These are phyloP conservation scores for Phaethornis superciliosus DNA, from an alignment of 2,113 vertebrate genomes.

Conservation along the genomic window DNA sequence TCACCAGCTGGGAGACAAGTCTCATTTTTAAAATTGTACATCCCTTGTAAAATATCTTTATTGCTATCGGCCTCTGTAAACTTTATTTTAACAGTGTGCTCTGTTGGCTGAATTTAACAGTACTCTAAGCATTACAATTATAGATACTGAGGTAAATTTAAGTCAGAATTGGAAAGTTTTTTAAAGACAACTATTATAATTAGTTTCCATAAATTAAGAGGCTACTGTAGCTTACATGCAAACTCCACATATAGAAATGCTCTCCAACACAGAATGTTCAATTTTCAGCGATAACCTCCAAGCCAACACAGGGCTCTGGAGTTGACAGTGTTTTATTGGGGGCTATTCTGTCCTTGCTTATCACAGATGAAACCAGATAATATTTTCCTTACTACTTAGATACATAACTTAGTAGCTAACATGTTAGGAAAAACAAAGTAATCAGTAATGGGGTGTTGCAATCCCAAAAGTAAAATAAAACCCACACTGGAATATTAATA, in stretches of 20 bases:
- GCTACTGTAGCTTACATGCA: neutral
- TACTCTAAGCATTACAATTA: neutral
- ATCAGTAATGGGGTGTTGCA: slow-evolving; percentile 70
- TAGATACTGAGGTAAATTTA: neutral
- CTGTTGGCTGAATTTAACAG: slow-evolving; percentile 14
- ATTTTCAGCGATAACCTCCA: neutral
- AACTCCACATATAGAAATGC: neutral
- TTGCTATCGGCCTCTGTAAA: slow-evolving; percentile 56
- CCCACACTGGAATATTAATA: slow-evolving; percentile 37
- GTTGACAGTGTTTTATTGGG: neutral
- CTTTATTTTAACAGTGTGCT: slow-evolving; percentile 50
- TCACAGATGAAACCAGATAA: slow-evolving; percentile 8
- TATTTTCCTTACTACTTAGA: slow-evolving; percentile 43
- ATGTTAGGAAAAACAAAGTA: slow-evolving; percentile 47
- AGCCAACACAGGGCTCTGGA: neutral
- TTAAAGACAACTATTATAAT: slow-evolving; percentile 8
- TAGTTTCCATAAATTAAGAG: slow-evolving; percentile 28
- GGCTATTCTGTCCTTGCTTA: slow-evolving; percentile 31
- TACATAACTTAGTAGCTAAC: neutral
- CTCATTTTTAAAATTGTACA: slow-evolving; percentile 65
- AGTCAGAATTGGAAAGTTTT: slow-evolving; percentile 10
- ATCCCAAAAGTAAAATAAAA: slow-evolving; percentile 70
- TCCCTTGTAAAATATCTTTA: slow-evolving; percentile 66
- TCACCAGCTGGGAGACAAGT: slow-evolving; percentile 76
- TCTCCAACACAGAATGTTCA: neutral